Base-by-base conservation (phyloP, 2,888 invertebrate species). In the Harmothoe impar region DNA sequence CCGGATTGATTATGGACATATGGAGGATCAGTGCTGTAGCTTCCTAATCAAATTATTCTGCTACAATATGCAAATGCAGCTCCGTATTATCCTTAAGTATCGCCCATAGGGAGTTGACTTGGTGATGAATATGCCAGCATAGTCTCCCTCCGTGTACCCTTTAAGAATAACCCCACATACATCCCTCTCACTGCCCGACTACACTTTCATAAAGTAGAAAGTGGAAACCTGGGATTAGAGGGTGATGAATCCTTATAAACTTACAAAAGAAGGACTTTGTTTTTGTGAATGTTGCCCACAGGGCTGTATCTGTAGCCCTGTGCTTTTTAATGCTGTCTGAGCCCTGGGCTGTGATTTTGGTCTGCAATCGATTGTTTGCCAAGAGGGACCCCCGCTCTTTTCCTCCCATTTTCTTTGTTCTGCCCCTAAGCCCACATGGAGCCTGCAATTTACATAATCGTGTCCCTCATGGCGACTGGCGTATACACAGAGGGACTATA, bases 301-400 rank as follows among this genome's bases (percentile, higher is more conserved):
- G 43, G 43, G 43, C 43, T 10, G 5, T 43, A 43, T 43, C 10
- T 3, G 43, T 43, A 43, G 43, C 43, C 43, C 43, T 43, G 43
- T 43, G 5, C 43, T 43, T 43, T 43, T 43, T 43, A 43, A 43
- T 43, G 43, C 43, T 43, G 43, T 43, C 43, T 20, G 23, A 62
- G 62, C 23, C 62, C 1, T 62, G 62, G 20, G 62, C 15, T n/a
- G 20, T 62, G 12, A 20, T 62, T 62, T 62, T 62, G 62, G 43
- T 62, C n/a, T 62, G 62, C 23, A 62, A 62, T 62, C 62, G 62
- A 62, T 20, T 62, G 62, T 62, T 62, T 62, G 62, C 62, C 23
- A n/a, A 62, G 62, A n/a, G 23, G 62, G 23, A 62, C 43, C 43
- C 43, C 43, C 10, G 43, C 5, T 43, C 43, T 10, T 43, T 43